phyloP scores from a whole-genome alignment of 2,797 vertebrate genomes.

The Sebastes steindachneri region DNA sequence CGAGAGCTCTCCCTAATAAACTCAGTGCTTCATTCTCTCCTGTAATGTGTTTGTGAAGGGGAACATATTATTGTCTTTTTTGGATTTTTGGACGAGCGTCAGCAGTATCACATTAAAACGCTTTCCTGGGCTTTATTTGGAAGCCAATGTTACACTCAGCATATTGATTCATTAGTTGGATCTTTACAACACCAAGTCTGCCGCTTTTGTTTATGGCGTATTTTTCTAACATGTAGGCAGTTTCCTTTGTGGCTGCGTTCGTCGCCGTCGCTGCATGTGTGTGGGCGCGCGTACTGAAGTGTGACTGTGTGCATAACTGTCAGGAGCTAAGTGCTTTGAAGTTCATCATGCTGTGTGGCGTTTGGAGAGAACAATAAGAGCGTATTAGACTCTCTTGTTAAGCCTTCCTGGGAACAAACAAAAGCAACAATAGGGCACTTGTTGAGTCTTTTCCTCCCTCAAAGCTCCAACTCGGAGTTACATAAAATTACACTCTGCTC shows the following conservation, averaged over 20 bases:
- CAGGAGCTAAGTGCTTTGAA: constrained; percentile 67
- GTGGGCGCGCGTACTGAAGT: constrained; percentile 7
- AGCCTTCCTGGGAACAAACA: constrained; percentile 60
- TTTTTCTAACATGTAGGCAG: constrained; percentile 52
- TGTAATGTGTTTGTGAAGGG: constrained; percentile 26
- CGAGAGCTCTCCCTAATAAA: constrained; percentile 58
- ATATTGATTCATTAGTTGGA: constrained; percentile 72
- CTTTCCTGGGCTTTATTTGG: constrained; percentile 51
- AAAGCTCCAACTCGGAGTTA: constrained; percentile 4
- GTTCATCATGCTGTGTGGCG: constrained; percentile 63
- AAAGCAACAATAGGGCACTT: constrained; percentile 62
- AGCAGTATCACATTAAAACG: constrained; percentile 66
- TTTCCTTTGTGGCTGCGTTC: constrained; percentile 39
- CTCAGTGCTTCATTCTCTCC: constrained; percentile 2
- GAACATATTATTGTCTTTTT: constrained; percentile 46
- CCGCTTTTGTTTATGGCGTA: constrained; percentile 53
- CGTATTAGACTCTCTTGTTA: constrained; percentile 52
- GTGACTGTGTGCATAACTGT: constrained; percentile 36
- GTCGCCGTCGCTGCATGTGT: constrained; percentile 8
- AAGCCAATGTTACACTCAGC: constrained; percentile 59
- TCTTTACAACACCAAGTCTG: constrained; percentile 41
- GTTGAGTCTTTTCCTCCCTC: constrained; percentile 49
- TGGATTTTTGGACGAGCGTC: constrained; percentile 30
- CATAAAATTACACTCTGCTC: not conserved
- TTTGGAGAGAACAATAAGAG: constrained; percentile 58